Conservation (phyloP, 2,113 vertebrate genomes). For the Aplodontia rufa region DNA sequence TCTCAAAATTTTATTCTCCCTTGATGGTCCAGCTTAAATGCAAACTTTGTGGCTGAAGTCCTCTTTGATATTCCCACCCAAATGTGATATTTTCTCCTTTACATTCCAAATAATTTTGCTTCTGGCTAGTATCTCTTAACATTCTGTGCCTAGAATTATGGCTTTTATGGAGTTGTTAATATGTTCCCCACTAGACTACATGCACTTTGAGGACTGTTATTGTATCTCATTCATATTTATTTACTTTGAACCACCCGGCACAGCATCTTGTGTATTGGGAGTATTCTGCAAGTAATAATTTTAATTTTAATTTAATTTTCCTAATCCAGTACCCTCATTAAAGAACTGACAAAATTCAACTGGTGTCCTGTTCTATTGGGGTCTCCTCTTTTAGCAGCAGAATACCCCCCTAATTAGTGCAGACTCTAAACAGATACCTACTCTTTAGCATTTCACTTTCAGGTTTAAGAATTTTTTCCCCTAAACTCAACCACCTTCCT, state of each 20-base stretch:
- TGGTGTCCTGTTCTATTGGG: fast-evolving
- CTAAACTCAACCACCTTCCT: not conserved
- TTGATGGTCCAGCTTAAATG: not conserved
- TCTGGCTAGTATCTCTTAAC: not conserved
- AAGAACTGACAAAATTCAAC: not conserved
- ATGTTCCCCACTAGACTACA: not conserved
- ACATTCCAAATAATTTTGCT: not conserved
- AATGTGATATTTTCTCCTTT: too few species aligned
- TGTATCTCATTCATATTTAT: not conserved
- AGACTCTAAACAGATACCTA: not conserved
- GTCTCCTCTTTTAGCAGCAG: not conserved
- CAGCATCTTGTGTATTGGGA: not conserved
- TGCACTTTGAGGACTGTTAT: not conserved
- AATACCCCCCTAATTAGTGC: not conserved
- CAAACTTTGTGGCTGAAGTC: not conserved
- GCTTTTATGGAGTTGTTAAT: not conserved
- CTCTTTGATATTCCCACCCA: not conserved
- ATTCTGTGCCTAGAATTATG: not conserved
- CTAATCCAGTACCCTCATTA: not conserved
- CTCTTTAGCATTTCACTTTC: not conserved
- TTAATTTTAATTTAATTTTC: not conserved
- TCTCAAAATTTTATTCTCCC: not conserved
- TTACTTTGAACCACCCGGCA: not conserved
- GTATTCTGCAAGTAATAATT: not conserved
- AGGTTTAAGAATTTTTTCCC: not conserved